phyloP scores from a whole-genome alignment of 2,888 invertebrate species.

The Stenodema calcarata region DNA sequence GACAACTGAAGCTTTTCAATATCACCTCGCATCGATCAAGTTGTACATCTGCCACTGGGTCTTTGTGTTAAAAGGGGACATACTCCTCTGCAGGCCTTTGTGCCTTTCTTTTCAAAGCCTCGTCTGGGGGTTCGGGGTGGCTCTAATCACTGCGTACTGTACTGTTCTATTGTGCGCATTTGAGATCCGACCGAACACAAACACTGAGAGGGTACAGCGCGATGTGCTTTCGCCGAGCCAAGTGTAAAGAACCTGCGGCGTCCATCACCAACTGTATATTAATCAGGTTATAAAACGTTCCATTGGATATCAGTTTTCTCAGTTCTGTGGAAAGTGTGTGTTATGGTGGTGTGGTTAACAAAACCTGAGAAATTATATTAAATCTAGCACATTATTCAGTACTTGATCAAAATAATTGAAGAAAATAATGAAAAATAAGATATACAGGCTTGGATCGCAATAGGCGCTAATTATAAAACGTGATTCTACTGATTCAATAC shows the following conservation, averaged over 20 bases:
- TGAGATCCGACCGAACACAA: not conserved
- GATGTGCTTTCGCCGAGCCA: not conserved
- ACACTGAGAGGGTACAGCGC: not conserved
- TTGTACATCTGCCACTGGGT: not conserved
- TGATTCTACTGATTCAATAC: too few species aligned
- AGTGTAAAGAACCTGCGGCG: not conserved
- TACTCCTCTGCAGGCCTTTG: not conserved
- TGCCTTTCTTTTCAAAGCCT: not conserved
- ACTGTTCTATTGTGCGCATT: not conserved
- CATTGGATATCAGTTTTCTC: too few species aligned
- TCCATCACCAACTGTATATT: not conserved
- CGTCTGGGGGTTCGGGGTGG: not conserved
- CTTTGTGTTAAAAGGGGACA: not conserved
- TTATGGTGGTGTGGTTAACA: too few species aligned
- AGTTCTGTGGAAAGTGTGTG: too few species aligned
- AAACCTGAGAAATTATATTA: too few species aligned
- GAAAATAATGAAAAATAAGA: too few species aligned
- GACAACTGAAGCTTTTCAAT: not conserved
- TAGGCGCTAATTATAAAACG: too few species aligned
- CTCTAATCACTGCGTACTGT: not conserved
- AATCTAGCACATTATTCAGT: too few species aligned
- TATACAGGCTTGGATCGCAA: too few species aligned
- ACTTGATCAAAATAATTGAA: too few species aligned
- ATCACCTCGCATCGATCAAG: not conserved
- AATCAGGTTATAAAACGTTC: too few species aligned